phyloP scores from a whole-genome alignment of 2,888 invertebrate genomes.

The Lasioglossum vierecki region DNA sequence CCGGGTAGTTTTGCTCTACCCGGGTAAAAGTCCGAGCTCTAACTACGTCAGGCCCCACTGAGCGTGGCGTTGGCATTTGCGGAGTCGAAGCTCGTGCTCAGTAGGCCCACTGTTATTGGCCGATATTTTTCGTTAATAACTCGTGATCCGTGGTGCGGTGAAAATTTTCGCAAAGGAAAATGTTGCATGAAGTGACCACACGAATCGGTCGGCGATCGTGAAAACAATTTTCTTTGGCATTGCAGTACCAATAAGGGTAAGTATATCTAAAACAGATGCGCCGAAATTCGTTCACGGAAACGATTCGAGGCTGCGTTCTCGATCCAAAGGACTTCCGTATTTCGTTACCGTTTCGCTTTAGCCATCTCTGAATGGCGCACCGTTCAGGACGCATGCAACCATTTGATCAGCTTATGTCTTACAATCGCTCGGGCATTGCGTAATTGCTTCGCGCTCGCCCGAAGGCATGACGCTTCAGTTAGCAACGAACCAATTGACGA shows the following conservation, averaged over 20 bases:
- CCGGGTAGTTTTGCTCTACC: too few species aligned
- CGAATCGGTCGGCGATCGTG: too few species aligned
- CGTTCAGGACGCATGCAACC: conserved; percentile 22
- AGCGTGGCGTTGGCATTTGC: too few species aligned
- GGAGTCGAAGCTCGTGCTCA: too few species aligned
- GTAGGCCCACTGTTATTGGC: too few species aligned
- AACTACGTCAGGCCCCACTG: too few species aligned
- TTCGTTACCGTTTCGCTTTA: conserved; percentile 31
- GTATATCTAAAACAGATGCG: not conserved
- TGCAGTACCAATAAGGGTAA: not conserved
- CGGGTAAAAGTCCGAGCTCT: too few species aligned
- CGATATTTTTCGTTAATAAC: too few species aligned
- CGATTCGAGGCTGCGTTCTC: not conserved
- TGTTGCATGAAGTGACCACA: too few species aligned
- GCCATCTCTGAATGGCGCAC: conserved; percentile 12
- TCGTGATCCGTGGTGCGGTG: too few species aligned
- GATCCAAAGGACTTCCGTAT: conserved; percentile 22
- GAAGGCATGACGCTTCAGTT: conserved; percentile 59
- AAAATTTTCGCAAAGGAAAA: too few species aligned
- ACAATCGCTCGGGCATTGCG: conserved; percentile 56
- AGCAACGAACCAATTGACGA: conserved; percentile 62
- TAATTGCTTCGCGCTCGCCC: conserved; percentile 57
- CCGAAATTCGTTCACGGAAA: not conserved
- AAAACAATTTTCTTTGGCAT: too few species aligned
- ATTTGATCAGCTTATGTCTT: conserved; percentile 65